Evolutionary conservation across 2,888 invertebrate species (phyloP), one percentile per base, ranked within the genome.

Genomic region (Cantharis rufa): DNA sequence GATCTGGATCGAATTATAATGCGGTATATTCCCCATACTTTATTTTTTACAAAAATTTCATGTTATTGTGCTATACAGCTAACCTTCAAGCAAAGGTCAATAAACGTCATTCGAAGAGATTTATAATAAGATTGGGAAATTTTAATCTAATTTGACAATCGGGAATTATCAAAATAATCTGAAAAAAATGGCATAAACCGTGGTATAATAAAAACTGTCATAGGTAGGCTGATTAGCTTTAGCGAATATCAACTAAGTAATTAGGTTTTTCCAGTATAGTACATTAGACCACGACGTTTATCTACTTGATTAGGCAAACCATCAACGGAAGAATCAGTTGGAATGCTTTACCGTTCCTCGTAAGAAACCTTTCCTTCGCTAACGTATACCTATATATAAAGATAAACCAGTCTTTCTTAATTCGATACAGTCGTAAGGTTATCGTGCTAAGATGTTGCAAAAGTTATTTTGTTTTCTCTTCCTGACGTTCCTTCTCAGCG

Each of bases 381-480:
- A 64, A 21, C 21, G 18, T 2, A 18, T n/a, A n/a, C n/a, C n/a
- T n/a, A 11, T 63, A 63, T 64, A 64, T 21, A 64, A 64, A 21
- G 21, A 18, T 18, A 99, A 99, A 93, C 99, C 99, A 93, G 99
- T 94, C 80, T 99, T 99, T 86, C 99, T 18, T 28, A 62, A 21
- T 13, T 69, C 15, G 9, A 11, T 28, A 72, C 68, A 9, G 68
- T 68, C 10, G n/a, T 13, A 3, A 3, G 11, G 32, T 32, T 3
- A 13, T 11, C 24, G n/a, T 27, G 1, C 13, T 69, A 73, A 7
- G 32, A 76, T 76, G 76, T 72, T 70, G 0, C 27, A 61, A 15
- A 11, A 62, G 15, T 4, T 69, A n/a, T 69, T 73, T 21, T 24
- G 61, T 10, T 7, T 73, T 62, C 0, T 73, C n/a, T 15, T 69